Conservation (phyloP, 2,113 vertebrate species). For the Tringa solitaria region DNA sequence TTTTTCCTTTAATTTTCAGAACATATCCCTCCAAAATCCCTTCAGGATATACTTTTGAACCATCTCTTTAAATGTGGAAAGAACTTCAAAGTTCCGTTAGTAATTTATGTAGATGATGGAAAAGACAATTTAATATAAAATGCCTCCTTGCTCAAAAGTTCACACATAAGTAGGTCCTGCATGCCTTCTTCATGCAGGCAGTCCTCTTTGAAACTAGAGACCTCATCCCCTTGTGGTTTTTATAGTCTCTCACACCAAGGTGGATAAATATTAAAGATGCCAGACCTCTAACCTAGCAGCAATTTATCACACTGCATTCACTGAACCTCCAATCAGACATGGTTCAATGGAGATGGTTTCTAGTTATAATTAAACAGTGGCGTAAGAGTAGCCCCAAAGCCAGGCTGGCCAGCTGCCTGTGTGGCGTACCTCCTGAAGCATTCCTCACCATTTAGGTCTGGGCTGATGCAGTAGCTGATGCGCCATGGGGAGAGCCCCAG, state of each 20-base stretch:
- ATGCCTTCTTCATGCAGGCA: neutral
- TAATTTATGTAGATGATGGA: conserved; percentile 34
- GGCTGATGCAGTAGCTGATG: neutral
- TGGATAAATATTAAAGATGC: conserved; percentile 8
- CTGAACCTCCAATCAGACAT: neutral
- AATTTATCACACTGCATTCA: conserved; percentile 6
- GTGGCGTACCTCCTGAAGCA: neutral
- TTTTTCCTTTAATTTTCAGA: conserved; percentile 13
- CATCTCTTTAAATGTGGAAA: conserved; percentile 1
- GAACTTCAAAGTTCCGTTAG: conserved; percentile 35
- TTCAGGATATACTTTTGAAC: conserved; percentile 18
- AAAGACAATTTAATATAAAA: conserved; percentile 12
- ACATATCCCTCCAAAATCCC: neutral
- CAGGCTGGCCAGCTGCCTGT: neutral
- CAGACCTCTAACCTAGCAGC: conserved; percentile 29
- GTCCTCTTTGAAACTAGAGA: conserved; percentile 1
- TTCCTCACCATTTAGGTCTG: neutral
- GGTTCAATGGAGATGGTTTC: neutral
- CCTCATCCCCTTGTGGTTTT: neutral
- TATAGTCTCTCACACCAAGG: neutral
- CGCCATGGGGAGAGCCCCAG: neutral
- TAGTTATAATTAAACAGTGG: neutral
- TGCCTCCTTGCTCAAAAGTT: neutral
- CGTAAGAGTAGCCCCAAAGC: neutral
- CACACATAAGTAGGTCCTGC: neutral